A percentile compares a stretch with the other conserved stretches of the same genome.
Evolutionary conservation across 1,140 invertebrate genomes (phyloP).

Genomic region (Harlomillsia oculata): DNA sequence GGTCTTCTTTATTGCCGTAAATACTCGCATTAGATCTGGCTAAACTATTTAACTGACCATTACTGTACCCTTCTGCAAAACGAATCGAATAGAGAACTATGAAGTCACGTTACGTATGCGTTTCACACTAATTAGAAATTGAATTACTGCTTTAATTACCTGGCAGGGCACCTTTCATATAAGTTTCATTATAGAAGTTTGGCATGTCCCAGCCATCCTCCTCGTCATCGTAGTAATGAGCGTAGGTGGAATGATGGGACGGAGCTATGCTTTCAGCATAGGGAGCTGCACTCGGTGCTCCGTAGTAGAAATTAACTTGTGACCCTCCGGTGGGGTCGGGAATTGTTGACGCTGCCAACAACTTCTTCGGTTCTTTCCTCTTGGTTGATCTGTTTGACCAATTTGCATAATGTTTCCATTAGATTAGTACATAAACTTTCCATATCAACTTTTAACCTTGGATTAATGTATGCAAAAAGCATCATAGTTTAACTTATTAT

Average conservation of each 20-base stretch:
- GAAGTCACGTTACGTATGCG: no score
- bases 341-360: slow-evolving; percentile 61
- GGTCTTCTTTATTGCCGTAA: slow-evolving; percentile 89
- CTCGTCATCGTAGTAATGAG: slow-evolving; percentile 89
- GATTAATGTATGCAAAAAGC: no score
- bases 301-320: slow-evolving; percentile 93
- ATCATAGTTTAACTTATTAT: slow-evolving; percentile 21
- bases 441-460: neutral
- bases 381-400: slow-evolving; percentile 53
- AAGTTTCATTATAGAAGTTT: slow-evolving; percentile 93
- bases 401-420: neutral
- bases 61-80: slow-evolving; percentile 63
- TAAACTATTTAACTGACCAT: slow-evolving; percentile 71
- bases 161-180: slow-evolving; percentile 60
- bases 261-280: slow-evolving; percentile 91
- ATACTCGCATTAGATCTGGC: slow-evolving; percentile 84
- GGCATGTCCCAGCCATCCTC: slow-evolving; percentile 96
- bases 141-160: neutral
- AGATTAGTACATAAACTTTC: neutral
- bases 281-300: slow-evolving; percentile 62
- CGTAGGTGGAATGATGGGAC: slow-evolving; percentile 81
- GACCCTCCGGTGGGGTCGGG: slow-evolving; percentile 49
- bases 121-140: no score
- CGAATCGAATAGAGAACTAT: slow-evolving; percentile 8
- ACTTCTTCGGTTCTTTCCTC: slow-evolving; percentile 77